Evolutionary conservation across 2,797 vertebrate genomes (phyloP).

Genomic region (Propithecus deckenii): DNA sequence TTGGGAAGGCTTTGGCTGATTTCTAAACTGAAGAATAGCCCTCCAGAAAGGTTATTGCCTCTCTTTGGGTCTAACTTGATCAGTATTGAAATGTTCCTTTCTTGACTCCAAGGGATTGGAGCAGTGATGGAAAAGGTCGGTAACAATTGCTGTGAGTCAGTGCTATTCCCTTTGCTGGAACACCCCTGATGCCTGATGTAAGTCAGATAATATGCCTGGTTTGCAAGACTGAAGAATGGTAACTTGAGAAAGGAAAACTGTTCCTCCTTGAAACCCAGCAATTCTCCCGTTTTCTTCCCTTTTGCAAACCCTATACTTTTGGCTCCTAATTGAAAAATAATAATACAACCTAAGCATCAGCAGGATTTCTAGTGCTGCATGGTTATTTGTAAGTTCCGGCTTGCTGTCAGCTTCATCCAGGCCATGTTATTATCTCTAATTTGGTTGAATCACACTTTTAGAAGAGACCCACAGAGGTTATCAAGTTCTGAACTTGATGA

Average conservation of each 20-base stretch:
- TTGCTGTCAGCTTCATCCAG: slow-evolving; percentile 51
- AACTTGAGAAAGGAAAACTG: slow-evolving; percentile 70
- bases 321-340: slow-evolving; percentile 78
- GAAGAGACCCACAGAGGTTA: slow-evolving; percentile 34
- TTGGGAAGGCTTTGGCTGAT: slow-evolving; percentile 33
- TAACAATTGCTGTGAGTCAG: slow-evolving; percentile 72
- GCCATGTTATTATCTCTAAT: slow-evolving; percentile 67
- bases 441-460: slow-evolving; percentile 57
- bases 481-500: slow-evolving; percentile 18
- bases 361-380: slow-evolving; percentile 40
- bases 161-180: slow-evolving; percentile 54
- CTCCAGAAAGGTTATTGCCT: neutral
- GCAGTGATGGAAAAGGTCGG: slow-evolving; percentile 69
- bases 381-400: slow-evolving; percentile 64
- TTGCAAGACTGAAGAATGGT: slow-evolving; percentile 71
- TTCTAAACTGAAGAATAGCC: neutral
- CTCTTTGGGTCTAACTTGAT: slow-evolving; percentile 40
- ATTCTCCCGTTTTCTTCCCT: slow-evolving; percentile 53
- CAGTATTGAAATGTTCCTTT: slow-evolving; percentile 26
- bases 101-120: slow-evolving; percentile 36
- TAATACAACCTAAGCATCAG: slow-evolving; percentile 64
- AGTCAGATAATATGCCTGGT: slow-evolving; percentile 71
- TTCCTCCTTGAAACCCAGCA: slow-evolving; percentile 61
- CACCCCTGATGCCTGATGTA: slow-evolving; percentile 71
- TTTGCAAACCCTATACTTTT: slow-evolving; percentile 72